Base-by-base conservation (phyloP, 2,888 invertebrate genomes). In the Allygus modestus region DNA sequence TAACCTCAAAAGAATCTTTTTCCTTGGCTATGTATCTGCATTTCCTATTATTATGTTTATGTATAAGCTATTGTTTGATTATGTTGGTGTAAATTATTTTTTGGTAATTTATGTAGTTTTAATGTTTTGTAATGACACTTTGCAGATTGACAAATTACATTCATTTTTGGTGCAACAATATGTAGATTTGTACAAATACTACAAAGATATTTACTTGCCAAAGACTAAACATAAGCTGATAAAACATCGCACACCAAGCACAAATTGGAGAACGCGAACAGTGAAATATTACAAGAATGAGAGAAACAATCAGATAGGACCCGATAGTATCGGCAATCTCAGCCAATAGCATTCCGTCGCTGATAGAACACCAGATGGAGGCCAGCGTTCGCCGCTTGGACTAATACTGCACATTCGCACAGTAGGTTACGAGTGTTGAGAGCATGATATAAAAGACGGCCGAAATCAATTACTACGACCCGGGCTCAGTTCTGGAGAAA, bases 381-480 rank as follows among this genome's bases (percentile, higher is more conserved):
- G n/a, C 54, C 15, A 46, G 7, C 9, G 11, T 2, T 28, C 33
- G 69, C 69, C 31, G 33, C 7, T 0, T 15, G 23, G 69, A 9
- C 69, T 69, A n/a, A 69, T 69, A 23, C 26, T 23, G 26, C 33
- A 69, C 69, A 31, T 31, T 69, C 69, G 28, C 69, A 69, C 69
- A 28, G 26, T 69, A 31, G 69, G 31, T 69, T 31, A 71, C 77
- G 0, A 43, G 26, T 46, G 77, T 77, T 77, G 77, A 77, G 46
- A 77, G 46, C 28, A 28, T 43, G 77, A 77, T 77, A 51, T 77
- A 77, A 51, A 23, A 23, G 31, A 7, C 43, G 73, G 73, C 41
- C 43, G 77, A 77, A 77, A 77, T 77, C 77, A 77, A 77, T 77
- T 77, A 73, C 73, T 46, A 28, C 12, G 54, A 15, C 54, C n/a